Evolutionary conservation across 2,888 invertebrate genomes (phyloP), one percentile per base, ranked within the genome.

Genomic region (Creontiades dilutus): DNA sequence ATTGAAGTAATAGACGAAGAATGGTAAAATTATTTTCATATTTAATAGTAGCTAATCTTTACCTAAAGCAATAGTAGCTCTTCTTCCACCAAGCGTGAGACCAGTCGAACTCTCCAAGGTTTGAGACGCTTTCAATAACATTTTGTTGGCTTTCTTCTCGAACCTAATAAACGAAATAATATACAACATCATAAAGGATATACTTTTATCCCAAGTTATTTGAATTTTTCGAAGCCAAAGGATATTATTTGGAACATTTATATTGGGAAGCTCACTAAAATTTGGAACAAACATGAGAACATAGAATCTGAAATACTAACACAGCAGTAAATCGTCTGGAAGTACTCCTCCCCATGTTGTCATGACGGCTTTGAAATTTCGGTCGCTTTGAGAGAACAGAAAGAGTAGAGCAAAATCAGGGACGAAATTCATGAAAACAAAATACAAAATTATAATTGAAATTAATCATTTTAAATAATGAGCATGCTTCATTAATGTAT

Each of bases 291-390:
- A 37, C 37, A 37, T 37, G 37, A 37, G 37, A 37, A 37, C 37
- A 37, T 37, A 4, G 37, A 37, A 37, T 4, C 37, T 37, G 14
- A 13, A 85, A 57, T 88, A 94, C 95, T 94, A 93, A 96, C 95
- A 96, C 96, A 94, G 97, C 97, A 93, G 97, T 97, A 91, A 98
- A 94, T 92, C 97, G 95, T 92, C 97, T 97, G 0, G 96, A 96
- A 57, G 97, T 96, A 92, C 96, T 96, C 91, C 97, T 94, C 90
- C 95, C 94, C 0, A 96, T 96, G 82, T 96, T 96, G 92, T 98
- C 98, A 47, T 96, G 95, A 13, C 97, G 95, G 92, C 96, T 95
- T 91, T 96, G 94, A 92, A 96, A 95, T 93, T 96, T 96, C 0
- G 95, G 93, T 93, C 95, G 95, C 96, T 96, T 37, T 93, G 90